phyloP scores from a whole-genome alignment of 2,113 vertebrate genomes.

The Brachypteracias leptosomus region DNA sequence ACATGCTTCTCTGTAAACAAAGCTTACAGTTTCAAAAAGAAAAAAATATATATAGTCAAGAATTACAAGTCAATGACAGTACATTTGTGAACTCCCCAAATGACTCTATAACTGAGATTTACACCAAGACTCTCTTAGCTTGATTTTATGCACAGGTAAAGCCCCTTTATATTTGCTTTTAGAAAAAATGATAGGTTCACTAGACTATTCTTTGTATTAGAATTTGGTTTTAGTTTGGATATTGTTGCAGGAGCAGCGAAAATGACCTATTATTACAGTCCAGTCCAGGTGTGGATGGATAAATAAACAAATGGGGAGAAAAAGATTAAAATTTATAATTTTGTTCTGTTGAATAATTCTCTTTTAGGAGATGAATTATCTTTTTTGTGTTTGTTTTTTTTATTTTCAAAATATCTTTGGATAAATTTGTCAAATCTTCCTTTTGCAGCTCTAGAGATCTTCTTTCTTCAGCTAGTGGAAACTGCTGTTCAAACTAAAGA shows the following conservation, averaged over 20 bases:
- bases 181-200: rapidly evolving
- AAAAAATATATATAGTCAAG: not conserved
- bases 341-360: not conserved
- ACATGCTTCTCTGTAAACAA: not conserved
- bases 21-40: not conserved
- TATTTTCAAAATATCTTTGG: not conserved
- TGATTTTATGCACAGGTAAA: not conserved
- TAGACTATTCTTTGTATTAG: not conserved
- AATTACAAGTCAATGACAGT: not conserved
- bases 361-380: not conserved
- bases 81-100: not conserved
- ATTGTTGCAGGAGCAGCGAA: not conserved
- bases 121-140: not conserved
- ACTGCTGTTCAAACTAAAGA: not conserved
- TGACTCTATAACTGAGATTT: not conserved
- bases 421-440: not conserved
- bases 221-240: not conserved
- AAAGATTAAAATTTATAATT: not conserved
- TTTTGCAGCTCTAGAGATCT: not conserved
- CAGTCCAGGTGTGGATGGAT: not conserved
- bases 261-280: not conserved
- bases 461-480: not conserved
- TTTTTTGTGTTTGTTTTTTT: not conserved
- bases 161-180: not conserved
- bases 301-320: not conserved